Evolutionary conservation across 2,888 invertebrate genomes (phyloP).

Genomic region (Hypena proboscidalis): DNA sequence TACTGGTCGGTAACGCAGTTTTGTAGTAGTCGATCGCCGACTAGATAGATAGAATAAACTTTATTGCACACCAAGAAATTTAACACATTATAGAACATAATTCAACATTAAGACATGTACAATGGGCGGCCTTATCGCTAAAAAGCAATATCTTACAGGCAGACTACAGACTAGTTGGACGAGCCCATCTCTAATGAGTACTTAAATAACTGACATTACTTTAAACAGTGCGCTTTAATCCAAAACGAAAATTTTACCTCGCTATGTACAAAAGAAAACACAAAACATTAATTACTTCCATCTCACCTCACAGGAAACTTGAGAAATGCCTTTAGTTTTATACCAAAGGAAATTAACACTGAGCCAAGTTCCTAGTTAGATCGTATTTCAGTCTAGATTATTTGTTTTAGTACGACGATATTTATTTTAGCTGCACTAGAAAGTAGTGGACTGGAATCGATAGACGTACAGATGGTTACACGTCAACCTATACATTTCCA

Average conservation of each 20-base stretch:
- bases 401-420: slow-evolving; percentile 37
- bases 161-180: neutral
- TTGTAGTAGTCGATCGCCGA: too few relatives aligned
- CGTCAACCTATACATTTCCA: too few relatives aligned
- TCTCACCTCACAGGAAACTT: too few relatives aligned
- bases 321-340: slow-evolving; percentile 1
- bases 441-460: slow-evolving; percentile 20
- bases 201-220: neutral
- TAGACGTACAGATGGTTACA: neutral
- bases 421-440: slow-evolving; percentile 30
- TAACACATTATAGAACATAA: too few relatives aligned
- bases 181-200: neutral
- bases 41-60: too few relatives aligned
- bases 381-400: slow-evolving; percentile 24
- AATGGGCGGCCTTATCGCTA: too few relatives aligned
- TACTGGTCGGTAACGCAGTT: too few relatives aligned
- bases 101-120: too few relatives aligned
- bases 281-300: slow-evolving; percentile 56
- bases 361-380: slow-evolving; percentile 16
- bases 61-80: too few relatives aligned
- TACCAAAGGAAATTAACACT: slow-evolving; percentile 35
- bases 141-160: too few relatives aligned
- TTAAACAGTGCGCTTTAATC: too few relatives aligned
- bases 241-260: slow-evolving; percentile 2
- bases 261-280: slow-evolving; percentile 27